A percentile compares a stretch with the other conserved stretches of the same genome.
These are phyloP conservation scores for Eristalis arbustorum DNA, from an alignment of 2,888 invertebrate species.

Conservation along the genomic window DNA sequence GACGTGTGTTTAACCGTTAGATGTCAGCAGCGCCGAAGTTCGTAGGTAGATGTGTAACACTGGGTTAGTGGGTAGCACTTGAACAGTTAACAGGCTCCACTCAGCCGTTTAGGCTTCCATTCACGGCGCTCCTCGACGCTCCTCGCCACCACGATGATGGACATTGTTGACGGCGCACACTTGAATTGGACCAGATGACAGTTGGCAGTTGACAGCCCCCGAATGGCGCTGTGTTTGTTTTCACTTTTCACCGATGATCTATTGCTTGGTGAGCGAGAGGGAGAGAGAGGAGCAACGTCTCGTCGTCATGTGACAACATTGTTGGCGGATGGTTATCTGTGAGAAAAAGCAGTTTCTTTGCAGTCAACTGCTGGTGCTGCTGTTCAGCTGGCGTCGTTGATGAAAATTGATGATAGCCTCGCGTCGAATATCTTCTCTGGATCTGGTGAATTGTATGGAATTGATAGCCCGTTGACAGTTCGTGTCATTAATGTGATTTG, in stretches of 20 bases:
- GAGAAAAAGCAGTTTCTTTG: slow-evolving; percentile 35
- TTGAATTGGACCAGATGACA: slow-evolving; percentile 60
- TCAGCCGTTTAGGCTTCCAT: slow-evolving; percentile 56
- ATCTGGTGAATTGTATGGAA: slow-evolving; percentile 54
- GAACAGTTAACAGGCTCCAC: slow-evolving; percentile 56
- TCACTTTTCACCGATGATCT: slow-evolving; percentile 66
- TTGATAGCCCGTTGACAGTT: slow-evolving; percentile 56
- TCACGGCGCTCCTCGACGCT: neutral
- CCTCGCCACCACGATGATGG: slow-evolving; percentile 43
- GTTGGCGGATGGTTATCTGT: slow-evolving; percentile 12
- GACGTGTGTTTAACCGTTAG: slow-evolving; percentile 55
- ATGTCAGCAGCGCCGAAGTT: slow-evolving; percentile 28
- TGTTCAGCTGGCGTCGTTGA: slow-evolving; percentile 25
- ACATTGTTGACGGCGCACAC: slow-evolving; percentile 61
- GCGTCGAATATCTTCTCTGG: slow-evolving; percentile 30
- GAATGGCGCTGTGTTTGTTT: slow-evolving; percentile 40
- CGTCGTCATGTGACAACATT: slow-evolving; percentile 16
- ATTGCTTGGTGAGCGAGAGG: neutral
- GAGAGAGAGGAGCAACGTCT: slow-evolving; percentile 19
- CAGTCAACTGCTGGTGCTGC: neutral
- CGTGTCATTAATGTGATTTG: slow-evolving; percentile 49
- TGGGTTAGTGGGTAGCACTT: slow-evolving; percentile 64
- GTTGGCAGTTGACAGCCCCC: slow-evolving; percentile 65
- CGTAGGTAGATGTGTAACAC: slow-evolving; percentile 62
- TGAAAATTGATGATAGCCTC: slow-evolving; percentile 59